Conservation (phyloP, 1,140 invertebrate genomes). For the Idris sp. region DNA sequence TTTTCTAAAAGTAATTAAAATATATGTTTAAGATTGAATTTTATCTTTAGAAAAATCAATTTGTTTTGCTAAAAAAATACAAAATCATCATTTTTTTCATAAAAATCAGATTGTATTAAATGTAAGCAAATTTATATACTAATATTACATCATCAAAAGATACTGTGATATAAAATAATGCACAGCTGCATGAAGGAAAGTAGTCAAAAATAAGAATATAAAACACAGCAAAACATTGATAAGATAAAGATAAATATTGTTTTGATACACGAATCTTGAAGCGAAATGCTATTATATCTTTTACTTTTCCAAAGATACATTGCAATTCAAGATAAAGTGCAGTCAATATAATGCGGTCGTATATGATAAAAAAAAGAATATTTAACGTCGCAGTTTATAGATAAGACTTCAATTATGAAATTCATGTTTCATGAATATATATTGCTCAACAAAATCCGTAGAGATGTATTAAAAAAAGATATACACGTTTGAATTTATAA, state of each 20-base stretch:
- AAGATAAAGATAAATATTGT: slow-evolving; percentile 55
- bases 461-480: not conserved
- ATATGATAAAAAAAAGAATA: slow-evolving; percentile 41
- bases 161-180: slow-evolving; percentile 24
- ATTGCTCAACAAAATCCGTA: too few relatives aligned
- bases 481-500: too few relatives aligned
- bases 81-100: slow-evolving; percentile 6
- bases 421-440: slow-evolving; percentile 19
- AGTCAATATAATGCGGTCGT: slow-evolving; percentile 16
- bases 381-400: slow-evolving; percentile 27
- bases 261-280: slow-evolving; percentile 34
- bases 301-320: slow-evolving; percentile 12
- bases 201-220: slow-evolving; percentile 21
- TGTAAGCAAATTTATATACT: not conserved
- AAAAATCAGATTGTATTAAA: not conserved
- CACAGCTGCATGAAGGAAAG: slow-evolving; percentile 10
- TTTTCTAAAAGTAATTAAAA: too few relatives aligned
- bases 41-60: too few relatives aligned
- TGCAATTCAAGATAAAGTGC: slow-evolving; percentile 31
- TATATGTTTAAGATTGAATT: too few relatives aligned
- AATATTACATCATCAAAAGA: slow-evolving; percentile 9
- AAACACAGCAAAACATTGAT: slow-evolving; percentile 37
- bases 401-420: slow-evolving; percentile 22
- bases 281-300: slow-evolving; percentile 5
- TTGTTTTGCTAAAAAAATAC: too few relatives aligned